A percentile compares a stretch with the other conserved stretches of the same genome.
These are phyloP conservation scores for Stylophora pistillata DNA, from an alignment of 64 coral and sea anemone species.

Conservation along the genomic window DNA sequence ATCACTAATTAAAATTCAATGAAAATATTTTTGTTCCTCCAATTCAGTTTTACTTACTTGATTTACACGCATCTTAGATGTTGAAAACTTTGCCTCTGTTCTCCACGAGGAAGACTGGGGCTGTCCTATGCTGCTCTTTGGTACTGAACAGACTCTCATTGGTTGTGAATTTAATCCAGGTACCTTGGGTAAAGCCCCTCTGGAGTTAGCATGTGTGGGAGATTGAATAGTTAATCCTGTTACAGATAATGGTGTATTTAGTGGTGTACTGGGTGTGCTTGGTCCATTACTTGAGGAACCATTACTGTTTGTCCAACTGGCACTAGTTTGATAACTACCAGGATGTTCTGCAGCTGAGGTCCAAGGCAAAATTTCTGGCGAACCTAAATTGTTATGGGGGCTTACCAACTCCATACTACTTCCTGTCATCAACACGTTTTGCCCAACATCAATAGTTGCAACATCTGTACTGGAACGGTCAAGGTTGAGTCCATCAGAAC, in stretches of 20 bases:
- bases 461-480: conserved; percentile 27
- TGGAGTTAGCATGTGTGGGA: not conserved
- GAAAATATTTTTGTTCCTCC: no score
- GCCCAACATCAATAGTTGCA: conserved; percentile 2
- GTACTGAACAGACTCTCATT: not conserved
- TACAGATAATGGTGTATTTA: conserved; percentile 32
- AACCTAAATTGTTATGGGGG: conserved; percentile 14
- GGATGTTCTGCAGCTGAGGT: conserved; percentile 4
- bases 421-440: conserved; percentile 10
- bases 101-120: not conserved
- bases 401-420: conserved; percentile 9
- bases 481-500: conserved; percentile 2
- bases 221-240: not conserved
- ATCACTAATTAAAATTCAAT: no score
- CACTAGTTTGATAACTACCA: not conserved
- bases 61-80: conserved; percentile 19
- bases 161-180: not conserved
- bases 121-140: not conserved
- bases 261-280: conserved; percentile 22
- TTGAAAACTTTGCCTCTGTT: conserved; percentile 31
- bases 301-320: conserved; percentile 30
- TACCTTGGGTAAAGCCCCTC: not conserved
- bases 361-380: conserved; percentile 25
- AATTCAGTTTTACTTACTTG: conserved; percentile 1
- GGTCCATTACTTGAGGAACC: not conserved